Evolutionary conservation across 2,888 invertebrate genomes (phyloP), one percentile per base, ranked within the genome.

Genomic region (Brenthis daphne): DNA sequence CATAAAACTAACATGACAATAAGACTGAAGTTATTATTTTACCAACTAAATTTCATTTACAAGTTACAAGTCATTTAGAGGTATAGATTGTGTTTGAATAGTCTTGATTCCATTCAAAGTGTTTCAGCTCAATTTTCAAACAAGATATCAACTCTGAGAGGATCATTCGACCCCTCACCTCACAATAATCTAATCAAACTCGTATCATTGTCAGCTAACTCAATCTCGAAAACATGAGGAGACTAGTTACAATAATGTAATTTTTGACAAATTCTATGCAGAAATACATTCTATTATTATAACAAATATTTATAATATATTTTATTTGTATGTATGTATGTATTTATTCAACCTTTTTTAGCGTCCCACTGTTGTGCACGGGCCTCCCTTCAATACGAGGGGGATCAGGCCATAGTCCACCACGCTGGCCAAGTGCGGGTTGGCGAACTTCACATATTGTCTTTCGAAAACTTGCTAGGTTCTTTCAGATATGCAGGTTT

Each of bases 111-210:
- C 12, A 54, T 54, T 54, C 54, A 54, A 54, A 43, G 20, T 12
- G 54, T 24, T 29, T 29, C 29, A 54, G 20, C 11, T 54, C 53
- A 3, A 54, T 57, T 43, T 57, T 57, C n/a, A 33, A 37, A 37
- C n/a, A 57, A 53, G 37, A 5, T 43, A 43, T 57, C n/a, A 57
- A 43, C 33, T 14, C 14, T 57, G 12, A 37, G 57, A 57, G 61
- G 50, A 50, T 29, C n/a, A 61, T 29, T 37, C 12, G n/a, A 60
- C 50, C 24, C 50, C 50, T 61, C 50, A 61, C 33, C 61, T 61
- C 51, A 51, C 51, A 51, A 53, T 61, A 61, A 61, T 61, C 33
- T 50, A 61, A 61, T 61, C 51, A 51, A 61, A 16, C 13, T 29
- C 12, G 6, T 51, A 37, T 53, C 51, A 51, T 51, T 61, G 61